These are phyloP conservation scores for Terrapene triunguis DNA, from an alignment of 2,113 vertebrate genomes.

Conservation along the genomic window DNA sequence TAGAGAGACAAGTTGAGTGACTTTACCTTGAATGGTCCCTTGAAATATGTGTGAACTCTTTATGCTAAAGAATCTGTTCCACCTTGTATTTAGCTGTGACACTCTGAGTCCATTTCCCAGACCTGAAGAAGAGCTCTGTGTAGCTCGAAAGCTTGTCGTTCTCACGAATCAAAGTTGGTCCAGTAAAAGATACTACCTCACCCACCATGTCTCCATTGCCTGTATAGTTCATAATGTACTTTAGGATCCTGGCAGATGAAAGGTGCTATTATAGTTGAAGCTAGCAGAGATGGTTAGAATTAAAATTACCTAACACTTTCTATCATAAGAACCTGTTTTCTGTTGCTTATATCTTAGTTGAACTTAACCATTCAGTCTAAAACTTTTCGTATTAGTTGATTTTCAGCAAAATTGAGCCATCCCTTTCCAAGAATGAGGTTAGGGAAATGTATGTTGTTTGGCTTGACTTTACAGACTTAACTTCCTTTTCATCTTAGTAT, in stretches of 20 bases:
- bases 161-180: too few species aligned
- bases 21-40: too few species aligned
- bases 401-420: neutral
- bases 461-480: neutral
- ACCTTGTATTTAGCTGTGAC: too few species aligned
- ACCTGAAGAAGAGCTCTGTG: too few species aligned
- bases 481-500: neutral
- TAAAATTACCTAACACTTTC: neutral
- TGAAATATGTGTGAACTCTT: too few species aligned
- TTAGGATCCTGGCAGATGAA: neutral
- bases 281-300: neutral
- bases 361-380: neutral
- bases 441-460: neutral
- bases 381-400: neutral
- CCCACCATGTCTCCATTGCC: too few species aligned
- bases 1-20: neutral
- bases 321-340: neutral
- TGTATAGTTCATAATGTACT: neutral
- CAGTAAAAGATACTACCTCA: too few species aligned
- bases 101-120: too few species aligned
- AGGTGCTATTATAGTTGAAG: accelerated
- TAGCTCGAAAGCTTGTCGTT: too few species aligned
- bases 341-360: neutral
- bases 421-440: neutral
- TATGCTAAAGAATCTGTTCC: too few species aligned